Evolutionary conservation across 2,113 vertebrate species (phyloP), one percentile per base, ranked within the genome.

Genomic region (Prolemur simus): DNA sequence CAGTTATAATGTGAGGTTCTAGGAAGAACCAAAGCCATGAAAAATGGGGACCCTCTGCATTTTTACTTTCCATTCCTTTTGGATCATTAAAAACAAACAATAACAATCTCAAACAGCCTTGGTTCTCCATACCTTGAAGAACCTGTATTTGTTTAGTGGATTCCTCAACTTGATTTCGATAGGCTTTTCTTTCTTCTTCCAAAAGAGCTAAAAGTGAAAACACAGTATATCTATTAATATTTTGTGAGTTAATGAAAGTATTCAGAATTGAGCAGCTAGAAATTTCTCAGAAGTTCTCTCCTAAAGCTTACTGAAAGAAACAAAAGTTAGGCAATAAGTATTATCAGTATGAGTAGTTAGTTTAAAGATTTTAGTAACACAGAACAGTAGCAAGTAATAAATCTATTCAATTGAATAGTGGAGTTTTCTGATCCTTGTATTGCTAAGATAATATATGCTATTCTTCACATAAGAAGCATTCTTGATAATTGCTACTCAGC

Each of bases 121-220:
- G 5, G 0, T 66, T 34, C n/a, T 68, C 90, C 97, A 45, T 99
- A 99, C 99, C 99, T 99, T 99, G 99, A 87, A 99, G 99, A 98
- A 99, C 99, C 97, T 99, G 99, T 97, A 99, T 99, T 99, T 99
- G 99, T 98, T 99, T 99, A 97, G 98, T 99, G 4, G 99, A 99
- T 96, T 99, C 99, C 87, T 99, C 99, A 47, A 98, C 99, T 98
- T 99, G 99, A 96, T 99, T 98, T 89, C 98, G 98, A 98, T 99
- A 99, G 37, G 97, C 99, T 98, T 98, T 99, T 98, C 99, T 99
- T 98, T 99, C 99, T 96, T 99, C 99, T 98, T 99, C 99, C 97
- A 99, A 98, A 52, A 99, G 99, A 60, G 99, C 99, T 99, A 98
- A 58, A 98, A 96, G 76, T 66, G 78, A 97, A 96, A 98, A 87